Evolutionary conservation across 1,140 invertebrate species (phyloP).

Genomic region (Platorchestia sp.): DNA sequence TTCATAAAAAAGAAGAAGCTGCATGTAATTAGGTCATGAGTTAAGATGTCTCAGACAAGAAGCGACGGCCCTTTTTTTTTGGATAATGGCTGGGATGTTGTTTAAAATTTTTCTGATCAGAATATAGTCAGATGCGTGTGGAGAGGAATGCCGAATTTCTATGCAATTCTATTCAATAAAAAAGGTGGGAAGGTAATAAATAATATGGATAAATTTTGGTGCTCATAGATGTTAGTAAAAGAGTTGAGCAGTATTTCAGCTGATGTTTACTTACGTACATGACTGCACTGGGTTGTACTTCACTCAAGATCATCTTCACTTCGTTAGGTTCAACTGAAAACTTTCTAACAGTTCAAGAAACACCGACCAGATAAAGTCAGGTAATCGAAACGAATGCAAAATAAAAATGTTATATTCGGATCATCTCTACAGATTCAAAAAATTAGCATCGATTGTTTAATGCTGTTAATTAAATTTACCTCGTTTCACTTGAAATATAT

Average conservation of each 20-base stretch:
- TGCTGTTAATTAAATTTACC: background rate
- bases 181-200: background rate
- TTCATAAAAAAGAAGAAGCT: background rate
- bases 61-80: no score
- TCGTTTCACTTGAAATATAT: background rate
- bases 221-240: no score
- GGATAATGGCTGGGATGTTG: no score
- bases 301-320: background rate
- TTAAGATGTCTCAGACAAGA: no score
- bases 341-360: background rate
- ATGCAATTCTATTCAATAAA: no score
- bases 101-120: no score
- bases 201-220: background rate
- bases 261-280: no score
- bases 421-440: background rate
- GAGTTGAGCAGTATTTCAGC: background rate
- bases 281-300: background rate
- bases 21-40: no score
- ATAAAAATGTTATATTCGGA: background rate
- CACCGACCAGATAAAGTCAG: background rate
- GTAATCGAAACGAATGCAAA: background rate
- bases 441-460: background rate
- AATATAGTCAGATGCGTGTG: no score
- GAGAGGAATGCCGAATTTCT: no score
- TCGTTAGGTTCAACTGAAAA: background rate